phyloP scores from a whole-genome alignment of 1,140 invertebrate genomes.

The Drosophila dunni region DNA sequence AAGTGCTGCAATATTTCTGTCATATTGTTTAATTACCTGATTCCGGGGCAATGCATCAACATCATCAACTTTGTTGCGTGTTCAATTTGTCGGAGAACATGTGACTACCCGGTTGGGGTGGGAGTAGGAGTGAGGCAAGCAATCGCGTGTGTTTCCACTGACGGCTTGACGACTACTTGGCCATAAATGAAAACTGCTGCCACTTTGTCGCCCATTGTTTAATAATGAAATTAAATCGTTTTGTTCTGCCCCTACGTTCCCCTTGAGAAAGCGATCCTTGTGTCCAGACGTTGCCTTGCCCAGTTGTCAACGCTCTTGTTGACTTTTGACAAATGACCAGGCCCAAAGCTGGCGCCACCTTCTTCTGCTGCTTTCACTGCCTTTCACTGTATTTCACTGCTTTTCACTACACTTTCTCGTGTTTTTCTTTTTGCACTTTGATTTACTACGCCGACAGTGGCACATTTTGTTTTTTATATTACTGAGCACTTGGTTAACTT shows the following conservation, averaged over 20 bases:
- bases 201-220: conserved; percentile 82
- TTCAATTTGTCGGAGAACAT: conserved; percentile 55
- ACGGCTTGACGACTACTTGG: conserved; percentile 20
- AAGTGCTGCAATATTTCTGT: conserved; percentile 79
- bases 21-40: conserved; percentile 84
- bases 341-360: conserved; percentile 33
- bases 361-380: conserved; percentile 16
- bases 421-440: conserved; percentile 47
- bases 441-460: conserved; percentile 68
- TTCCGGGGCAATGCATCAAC: conserved; percentile 82
- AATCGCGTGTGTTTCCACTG: conserved; percentile 62
- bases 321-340: conserved; percentile 77
- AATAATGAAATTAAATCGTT: conserved; percentile 81
- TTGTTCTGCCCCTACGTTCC: neutral
- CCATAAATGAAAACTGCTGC: conserved; percentile 80
- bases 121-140: neutral
- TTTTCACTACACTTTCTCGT: too few relatives aligned
- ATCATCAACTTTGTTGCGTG: conserved; percentile 63
- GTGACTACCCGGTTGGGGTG: conserved; percentile 18
- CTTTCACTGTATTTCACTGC: conserved; percentile 10
- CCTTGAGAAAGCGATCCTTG: neutral
- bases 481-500: conserved; percentile 35
- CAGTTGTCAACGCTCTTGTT: conserved; percentile 77
- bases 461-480: conserved; percentile 51
- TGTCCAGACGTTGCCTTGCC: neutral